phyloP scores from a whole-genome alignment of 1,140 invertebrate species.

The Delia radicum region DNA sequence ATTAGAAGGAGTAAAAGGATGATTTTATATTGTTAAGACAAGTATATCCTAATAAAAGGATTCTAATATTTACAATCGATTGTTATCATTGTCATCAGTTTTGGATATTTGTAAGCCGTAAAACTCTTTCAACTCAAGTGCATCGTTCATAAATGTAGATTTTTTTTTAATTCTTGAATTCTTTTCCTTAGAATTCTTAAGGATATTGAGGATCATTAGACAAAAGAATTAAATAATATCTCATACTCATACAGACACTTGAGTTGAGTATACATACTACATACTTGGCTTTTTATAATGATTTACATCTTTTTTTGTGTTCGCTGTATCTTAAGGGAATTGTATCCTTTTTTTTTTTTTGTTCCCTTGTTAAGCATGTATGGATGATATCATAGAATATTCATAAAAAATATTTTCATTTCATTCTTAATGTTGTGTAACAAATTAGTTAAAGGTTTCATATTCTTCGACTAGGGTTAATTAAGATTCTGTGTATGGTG shows the following conservation, averaged over 20 bases:
- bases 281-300: not conserved
- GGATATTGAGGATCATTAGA: too few relatives aligned
- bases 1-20: not conserved
- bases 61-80: not conserved
- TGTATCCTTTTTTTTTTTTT: too few relatives aligned
- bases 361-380: too few relatives aligned
- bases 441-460: conserved; percentile 18
- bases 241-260: not conserved
- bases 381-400: too few relatives aligned
- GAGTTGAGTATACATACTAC: not conserved
- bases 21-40: not conserved
- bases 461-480: not conserved
- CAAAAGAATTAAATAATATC: not conserved
- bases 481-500: not conserved
- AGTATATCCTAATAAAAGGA: not conserved
- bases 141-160: not conserved
- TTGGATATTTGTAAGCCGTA: not conserved
- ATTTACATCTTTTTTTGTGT: conserved; percentile 23
- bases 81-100: not conserved
- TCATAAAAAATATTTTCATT: too few relatives aligned
- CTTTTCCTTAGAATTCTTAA: not conserved
- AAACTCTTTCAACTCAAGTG: not conserved
- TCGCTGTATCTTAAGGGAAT: too few relatives aligned
- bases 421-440: conserved; percentile 13
- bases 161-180: not conserved